These are phyloP conservation scores for Oostethus manadensis DNA, from an alignment of 2,113 vertebrate species.

Conservation along the genomic window DNA sequence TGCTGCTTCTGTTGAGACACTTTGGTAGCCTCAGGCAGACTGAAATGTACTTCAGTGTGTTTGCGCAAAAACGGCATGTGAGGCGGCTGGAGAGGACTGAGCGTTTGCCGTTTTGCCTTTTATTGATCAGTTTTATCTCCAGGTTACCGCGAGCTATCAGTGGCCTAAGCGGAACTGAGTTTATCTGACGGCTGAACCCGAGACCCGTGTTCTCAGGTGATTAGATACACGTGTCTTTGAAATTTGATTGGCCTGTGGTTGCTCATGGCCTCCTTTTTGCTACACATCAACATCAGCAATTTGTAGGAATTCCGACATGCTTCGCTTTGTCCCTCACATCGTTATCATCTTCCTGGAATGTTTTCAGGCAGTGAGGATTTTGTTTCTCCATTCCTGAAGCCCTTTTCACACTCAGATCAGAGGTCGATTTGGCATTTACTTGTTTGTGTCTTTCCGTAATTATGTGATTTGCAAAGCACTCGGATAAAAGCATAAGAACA, in stretches of 20 bases:
- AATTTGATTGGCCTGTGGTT: constrained; percentile 35
- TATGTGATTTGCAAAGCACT: no score
- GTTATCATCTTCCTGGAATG: constrained; percentile 33
- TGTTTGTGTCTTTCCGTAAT: no score
- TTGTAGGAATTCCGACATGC: constrained; percentile 33
- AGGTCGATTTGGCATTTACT: no score
- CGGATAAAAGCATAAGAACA: no score
- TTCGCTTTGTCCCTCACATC: constrained; percentile 29
- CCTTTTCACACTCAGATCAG: no score
- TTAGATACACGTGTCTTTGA: constrained; percentile 38
- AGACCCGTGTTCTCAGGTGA: constrained; percentile 16
- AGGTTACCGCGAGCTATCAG: constrained; percentile 8
- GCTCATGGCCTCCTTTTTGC: constrained; percentile 26
- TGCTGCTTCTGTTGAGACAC: constrained; percentile 17
- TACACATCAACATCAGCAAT: constrained; percentile 36
- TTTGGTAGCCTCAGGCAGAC: constrained; percentile 7
- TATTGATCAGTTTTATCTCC: constrained; percentile 15
- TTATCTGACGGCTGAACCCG: constrained; percentile 5
- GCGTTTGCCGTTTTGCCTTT: not conserved
- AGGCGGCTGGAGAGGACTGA: not conserved
- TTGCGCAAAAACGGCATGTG: not conserved
- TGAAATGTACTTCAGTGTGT: constrained; percentile 9
- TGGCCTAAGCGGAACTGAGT: constrained; percentile 1
- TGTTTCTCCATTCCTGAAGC: no score
- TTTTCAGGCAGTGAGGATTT: constrained; percentile 5